A percentile compares a stretch with the other conserved stretches of the same genome.
These are phyloP conservation scores for Zaprionus capensis DNA, from an alignment of 1,140 invertebrate genomes.

Conservation along the genomic window DNA sequence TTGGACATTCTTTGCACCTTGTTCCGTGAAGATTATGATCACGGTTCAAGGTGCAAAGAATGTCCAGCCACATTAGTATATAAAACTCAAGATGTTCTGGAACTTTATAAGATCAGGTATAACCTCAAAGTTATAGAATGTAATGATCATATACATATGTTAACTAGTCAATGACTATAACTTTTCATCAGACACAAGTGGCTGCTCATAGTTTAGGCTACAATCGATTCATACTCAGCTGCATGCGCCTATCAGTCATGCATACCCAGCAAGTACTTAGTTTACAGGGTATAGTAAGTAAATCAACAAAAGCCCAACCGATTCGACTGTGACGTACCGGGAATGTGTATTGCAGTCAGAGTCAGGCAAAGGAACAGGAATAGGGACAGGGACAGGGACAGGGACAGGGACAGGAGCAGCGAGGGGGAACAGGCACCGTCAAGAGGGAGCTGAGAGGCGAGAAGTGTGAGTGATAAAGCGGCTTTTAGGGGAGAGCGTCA, in stretches of 20 bases:
- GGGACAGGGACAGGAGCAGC: neutral
- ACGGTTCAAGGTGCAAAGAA: no score
- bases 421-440: neutral
- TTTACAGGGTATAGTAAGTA: conserved; percentile 7
- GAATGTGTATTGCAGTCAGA: conserved; percentile 52
- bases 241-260: neutral
- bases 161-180: no score
- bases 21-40: no score
- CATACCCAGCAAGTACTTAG: neutral
- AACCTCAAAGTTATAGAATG: no score
- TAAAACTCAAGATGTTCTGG: no score
- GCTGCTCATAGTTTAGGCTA: neutral
- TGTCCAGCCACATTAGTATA: no score
- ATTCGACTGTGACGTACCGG: conserved; percentile 66
- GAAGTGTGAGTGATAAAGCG: conserved; percentile 39
- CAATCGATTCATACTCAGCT: neutral
- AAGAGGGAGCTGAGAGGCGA: conserved; percentile 4
- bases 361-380: conserved; percentile 26
- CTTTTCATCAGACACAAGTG: no score
- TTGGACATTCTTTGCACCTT: no score
- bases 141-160: no score
- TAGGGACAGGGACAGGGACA: conserved; percentile 4
- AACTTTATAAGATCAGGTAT: no score
- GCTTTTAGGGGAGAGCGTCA: conserved; percentile 44
- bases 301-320: conserved; percentile 54